phyloP scores from a whole-genome alignment of 2,113 vertebrate species.

The Centropus unirufus region DNA sequence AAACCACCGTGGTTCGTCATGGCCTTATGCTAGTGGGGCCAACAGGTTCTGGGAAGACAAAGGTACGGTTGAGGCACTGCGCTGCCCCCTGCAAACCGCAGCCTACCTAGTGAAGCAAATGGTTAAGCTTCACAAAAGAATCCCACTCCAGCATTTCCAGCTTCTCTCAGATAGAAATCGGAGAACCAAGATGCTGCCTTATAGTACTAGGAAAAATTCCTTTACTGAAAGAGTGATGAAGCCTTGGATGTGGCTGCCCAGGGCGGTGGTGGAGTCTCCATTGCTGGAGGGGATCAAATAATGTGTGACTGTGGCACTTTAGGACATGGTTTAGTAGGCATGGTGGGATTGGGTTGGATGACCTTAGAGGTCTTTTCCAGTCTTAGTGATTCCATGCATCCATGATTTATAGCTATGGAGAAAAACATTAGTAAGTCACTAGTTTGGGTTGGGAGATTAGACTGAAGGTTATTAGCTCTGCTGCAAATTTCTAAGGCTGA shows the following conservation, averaged over 20 bases:
- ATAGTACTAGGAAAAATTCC: not conserved
- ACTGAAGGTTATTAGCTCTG: not conserved
- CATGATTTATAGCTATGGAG: not conserved
- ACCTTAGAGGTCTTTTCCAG: no score
- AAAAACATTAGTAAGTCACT: not conserved
- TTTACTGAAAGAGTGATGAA: no score
- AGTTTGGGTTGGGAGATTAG: not conserved
- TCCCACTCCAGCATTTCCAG: not conserved
- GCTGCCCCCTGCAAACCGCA: not conserved
- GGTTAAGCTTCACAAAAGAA: not conserved
- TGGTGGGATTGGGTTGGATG: no score
- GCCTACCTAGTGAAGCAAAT: not conserved
- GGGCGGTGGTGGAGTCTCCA: no score
- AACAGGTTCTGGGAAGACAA: conserved; percentile 91
- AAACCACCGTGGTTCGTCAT: conserved; percentile 88
- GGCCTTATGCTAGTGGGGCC: conserved; percentile 93
- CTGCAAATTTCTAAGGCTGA: not conserved
- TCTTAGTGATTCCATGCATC: no score
- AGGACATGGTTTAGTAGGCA: no score
- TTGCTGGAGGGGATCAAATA: no score
- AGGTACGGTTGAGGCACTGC: conserved; percentile 68
- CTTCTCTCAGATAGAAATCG: not conserved
- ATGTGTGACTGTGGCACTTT: no score
- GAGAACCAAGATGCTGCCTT: not conserved
- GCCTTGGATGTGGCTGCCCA: no score